A percentile compares a stretch with the other conserved stretches of the same genome.
These are phyloP conservation scores for Pelobates cultripes DNA, from an alignment of 2,797 vertebrate species.

Conservation along the genomic window DNA sequence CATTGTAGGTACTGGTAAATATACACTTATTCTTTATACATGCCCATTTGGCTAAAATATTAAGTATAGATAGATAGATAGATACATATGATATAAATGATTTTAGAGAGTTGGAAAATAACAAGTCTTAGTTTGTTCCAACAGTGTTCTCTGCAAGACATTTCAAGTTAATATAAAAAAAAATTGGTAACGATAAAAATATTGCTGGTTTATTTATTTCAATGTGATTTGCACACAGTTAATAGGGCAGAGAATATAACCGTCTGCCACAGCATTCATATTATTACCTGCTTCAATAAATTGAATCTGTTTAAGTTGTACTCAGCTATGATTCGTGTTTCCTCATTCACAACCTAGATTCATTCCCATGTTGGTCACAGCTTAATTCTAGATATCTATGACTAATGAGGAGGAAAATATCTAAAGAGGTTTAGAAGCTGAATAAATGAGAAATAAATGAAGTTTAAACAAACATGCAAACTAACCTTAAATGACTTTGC, in stretches of 20 bases:
- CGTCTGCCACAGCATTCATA: conserved; percentile 14
- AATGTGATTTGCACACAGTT: conserved; percentile 25
- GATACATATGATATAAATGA: too few relatives aligned
- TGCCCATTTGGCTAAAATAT: too few relatives aligned
- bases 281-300: conserved; percentile 46
- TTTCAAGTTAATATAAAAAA: conserved; percentile 7
- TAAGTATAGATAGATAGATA: too few relatives aligned
- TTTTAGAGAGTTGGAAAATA: not conserved
- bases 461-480: conserved; percentile 56
- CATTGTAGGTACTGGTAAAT: too few relatives aligned
- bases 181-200: not conserved
- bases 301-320: conserved; percentile 48
- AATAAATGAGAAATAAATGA: conserved; percentile 55
- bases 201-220: not conserved
- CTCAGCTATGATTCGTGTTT: conserved; percentile 13
- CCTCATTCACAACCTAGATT: conserved; percentile 51
- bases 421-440: conserved; percentile 43
- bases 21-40: too few relatives aligned
- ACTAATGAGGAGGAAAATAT: conserved; percentile 60
- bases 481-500: conserved; percentile 54
- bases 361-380: conserved; percentile 53
- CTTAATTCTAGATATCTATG: conserved; percentile 55
- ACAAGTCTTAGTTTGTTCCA: not conserved
- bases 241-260: conserved; percentile 41
- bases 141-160: too few relatives aligned